These are phyloP conservation scores for Limnephilus lunatus DNA, from an alignment of 2,888 invertebrate species.

Conservation along the genomic window DNA sequence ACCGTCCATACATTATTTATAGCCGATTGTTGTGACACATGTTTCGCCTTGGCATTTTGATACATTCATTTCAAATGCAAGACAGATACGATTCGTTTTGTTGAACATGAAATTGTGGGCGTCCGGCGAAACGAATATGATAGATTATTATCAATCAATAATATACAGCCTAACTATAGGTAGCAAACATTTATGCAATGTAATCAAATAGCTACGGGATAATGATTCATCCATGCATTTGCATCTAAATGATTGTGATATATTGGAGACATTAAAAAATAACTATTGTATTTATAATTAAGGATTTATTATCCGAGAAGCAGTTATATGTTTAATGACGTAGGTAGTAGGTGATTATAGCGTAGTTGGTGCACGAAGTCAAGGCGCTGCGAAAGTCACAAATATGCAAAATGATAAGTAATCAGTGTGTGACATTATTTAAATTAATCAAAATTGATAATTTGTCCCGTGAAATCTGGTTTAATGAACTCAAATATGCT, in stretches of 20 bases:
- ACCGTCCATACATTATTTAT: constrained; percentile 29
- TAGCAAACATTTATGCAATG: not conserved
- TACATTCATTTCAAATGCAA: constrained; percentile 20
- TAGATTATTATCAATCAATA: constrained; percentile 3
- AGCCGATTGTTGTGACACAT: constrained; percentile 26
- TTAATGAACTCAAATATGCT: too few species aligned
- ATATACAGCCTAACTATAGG: not conserved
- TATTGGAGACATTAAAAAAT: not conserved
- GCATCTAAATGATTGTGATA: not conserved
- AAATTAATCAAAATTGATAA: too few species aligned
- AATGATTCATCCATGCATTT: not conserved
- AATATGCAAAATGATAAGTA: not conserved
- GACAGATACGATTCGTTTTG: not conserved
- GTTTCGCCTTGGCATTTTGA: constrained; percentile 25
- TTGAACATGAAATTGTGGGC: not conserved
- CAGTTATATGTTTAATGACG: not conserved
- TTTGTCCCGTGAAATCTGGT: too few species aligned
- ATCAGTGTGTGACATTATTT: not conserved
- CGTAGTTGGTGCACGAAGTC: not conserved
- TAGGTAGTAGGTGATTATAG: not conserved
- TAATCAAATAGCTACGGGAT: not conserved
- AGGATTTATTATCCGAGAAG: not conserved
- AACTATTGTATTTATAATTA: not conserved
- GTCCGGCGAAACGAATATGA: not conserved
- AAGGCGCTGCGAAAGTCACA: not conserved